phyloP scores from a whole-genome alignment of 2,113 vertebrate species.

The Syngnathus typhle region DNA sequence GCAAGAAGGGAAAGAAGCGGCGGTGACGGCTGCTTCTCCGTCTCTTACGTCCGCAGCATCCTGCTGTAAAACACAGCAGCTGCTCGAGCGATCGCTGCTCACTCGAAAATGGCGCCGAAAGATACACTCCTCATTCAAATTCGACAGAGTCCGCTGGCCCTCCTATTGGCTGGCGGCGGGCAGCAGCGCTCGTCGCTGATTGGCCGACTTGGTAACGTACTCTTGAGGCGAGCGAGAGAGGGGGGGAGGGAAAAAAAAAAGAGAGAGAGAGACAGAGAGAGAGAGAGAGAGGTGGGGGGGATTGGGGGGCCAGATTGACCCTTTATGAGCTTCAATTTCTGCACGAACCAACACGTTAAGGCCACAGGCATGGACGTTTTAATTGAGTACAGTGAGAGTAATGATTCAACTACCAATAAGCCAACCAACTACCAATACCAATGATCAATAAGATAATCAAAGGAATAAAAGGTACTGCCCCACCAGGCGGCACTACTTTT shows the following conservation, averaged over 20 bases:
- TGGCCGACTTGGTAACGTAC: slow-evolving; percentile 69
- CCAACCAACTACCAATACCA: no score
- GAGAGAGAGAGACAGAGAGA: slow-evolving; percentile 15
- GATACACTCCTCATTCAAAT: slow-evolving; percentile 95
- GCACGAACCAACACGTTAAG: slow-evolving; percentile 6
- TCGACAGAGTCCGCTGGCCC: slow-evolving; percentile 81
- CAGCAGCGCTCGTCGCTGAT: slow-evolving; percentile 60
- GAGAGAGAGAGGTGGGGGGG: slow-evolving; percentile 43
- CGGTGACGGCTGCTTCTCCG: slow-evolving; percentile 32
- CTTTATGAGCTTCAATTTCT: slow-evolving; percentile 7
- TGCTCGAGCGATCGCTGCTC: slow-evolving; percentile 77
- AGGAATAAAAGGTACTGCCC: background rate
- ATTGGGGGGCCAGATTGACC: slow-evolving; percentile 37
- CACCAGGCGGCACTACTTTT: background rate
- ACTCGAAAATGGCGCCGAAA: slow-evolving; percentile 99
- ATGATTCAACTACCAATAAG: background rate
- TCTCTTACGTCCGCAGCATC: slow-evolving; percentile 53
- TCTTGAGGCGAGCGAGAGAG: slow-evolving; percentile 73
- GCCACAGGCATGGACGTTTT: background rate
- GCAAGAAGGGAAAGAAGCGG: slow-evolving; percentile 11
- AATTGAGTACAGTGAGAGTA: background rate
- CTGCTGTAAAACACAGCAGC: slow-evolving; percentile 33
- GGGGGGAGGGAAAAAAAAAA: slow-evolving; percentile 11
- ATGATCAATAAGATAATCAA: background rate
- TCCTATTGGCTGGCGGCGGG: slow-evolving; percentile 73